phyloP scores from a whole-genome alignment of 2,113 vertebrate genomes.

The Cinclus mexicanus region DNA sequence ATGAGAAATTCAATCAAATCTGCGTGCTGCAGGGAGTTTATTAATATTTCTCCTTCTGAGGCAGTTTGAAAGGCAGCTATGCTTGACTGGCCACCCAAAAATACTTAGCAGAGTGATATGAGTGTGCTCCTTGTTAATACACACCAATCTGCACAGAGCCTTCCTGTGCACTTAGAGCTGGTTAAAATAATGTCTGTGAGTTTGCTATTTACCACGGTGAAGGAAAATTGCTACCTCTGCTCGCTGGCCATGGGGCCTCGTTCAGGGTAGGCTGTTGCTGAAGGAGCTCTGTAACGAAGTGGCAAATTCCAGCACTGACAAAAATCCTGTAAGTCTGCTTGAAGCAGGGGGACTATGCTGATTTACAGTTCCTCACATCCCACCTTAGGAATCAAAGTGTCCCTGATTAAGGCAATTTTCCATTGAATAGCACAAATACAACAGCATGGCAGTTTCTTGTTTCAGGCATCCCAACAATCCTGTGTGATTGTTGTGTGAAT shows the following conservation, averaged over 20 bases:
- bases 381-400: background rate
- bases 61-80: conserved; percentile 64
- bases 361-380: conserved; percentile 20
- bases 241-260: background rate
- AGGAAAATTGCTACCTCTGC: conserved; percentile 23
- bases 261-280: conserved; percentile 6
- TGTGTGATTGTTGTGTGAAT: no score
- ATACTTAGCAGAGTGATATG: conserved; percentile 60
- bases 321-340: background rate
- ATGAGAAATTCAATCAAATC: conserved; percentile 76
- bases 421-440: background rate
- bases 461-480: background rate
- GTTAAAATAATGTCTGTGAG: conserved; percentile 51
- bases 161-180: conserved; percentile 50
- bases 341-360: background rate
- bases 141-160: conserved; percentile 53
- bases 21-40: conserved; percentile 70
- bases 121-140: conserved; percentile 46
- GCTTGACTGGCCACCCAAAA: conserved; percentile 64
- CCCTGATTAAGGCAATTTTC: conserved; percentile 8
- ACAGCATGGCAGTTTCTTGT: background rate
- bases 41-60: conserved; percentile 73
- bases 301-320: conserved; percentile 14
- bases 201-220: conserved; percentile 16
- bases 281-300: conserved; percentile 37